A percentile compares a stretch with the other conserved stretches of the same genome.
Conservation (phyloP, 2,797 vertebrate species). For the Neosalanx taihuensis region DNA sequence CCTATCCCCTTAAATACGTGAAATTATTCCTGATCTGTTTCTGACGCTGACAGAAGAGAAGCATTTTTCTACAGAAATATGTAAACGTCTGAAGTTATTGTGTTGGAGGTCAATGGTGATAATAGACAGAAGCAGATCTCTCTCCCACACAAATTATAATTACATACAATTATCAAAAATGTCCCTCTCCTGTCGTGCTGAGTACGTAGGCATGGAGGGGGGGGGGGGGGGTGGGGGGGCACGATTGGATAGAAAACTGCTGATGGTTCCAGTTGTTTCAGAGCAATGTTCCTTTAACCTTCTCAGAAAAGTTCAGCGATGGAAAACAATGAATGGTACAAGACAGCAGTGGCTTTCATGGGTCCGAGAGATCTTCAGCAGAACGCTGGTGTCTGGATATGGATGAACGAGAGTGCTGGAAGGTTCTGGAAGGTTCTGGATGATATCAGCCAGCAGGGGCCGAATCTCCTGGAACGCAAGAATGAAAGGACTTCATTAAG, state of each 20-base stretch:
- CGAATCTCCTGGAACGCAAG: conserved; percentile 62
- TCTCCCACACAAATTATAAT: conserved; percentile 77
- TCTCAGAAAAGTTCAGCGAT: conserved; percentile 53
- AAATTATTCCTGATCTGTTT: conserved; percentile 64
- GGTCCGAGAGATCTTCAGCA: conserved; percentile 34
- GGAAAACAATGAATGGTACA: conserved; percentile 40
- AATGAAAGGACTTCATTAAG: conserved; percentile 52
- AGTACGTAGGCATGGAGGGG: conserved; percentile 68
- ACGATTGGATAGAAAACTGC: conserved; percentile 58
- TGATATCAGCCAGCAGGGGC: not conserved
- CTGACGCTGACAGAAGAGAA: conserved; percentile 65
- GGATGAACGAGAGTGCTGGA: conserved; percentile 20
- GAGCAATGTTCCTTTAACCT: conserved; percentile 66
- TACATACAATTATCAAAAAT: conserved; percentile 72
- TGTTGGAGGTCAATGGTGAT: conserved; percentile 72
- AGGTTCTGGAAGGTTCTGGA: conserved; percentile 25
- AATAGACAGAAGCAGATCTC: conserved; percentile 73
- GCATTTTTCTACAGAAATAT: conserved; percentile 73
- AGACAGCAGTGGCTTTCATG: conserved; percentile 48
- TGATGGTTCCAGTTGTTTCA: conserved; percentile 65
- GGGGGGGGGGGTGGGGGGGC: conserved; percentile 43
- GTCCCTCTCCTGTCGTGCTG: conserved; percentile 68
- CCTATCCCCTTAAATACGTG: conserved; percentile 54
- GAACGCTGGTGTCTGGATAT: conserved; percentile 35
- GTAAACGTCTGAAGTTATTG: conserved; percentile 72